phyloP scores from a whole-genome alignment of 1,140 invertebrate genomes.

The Streblospio benedicti region DNA sequence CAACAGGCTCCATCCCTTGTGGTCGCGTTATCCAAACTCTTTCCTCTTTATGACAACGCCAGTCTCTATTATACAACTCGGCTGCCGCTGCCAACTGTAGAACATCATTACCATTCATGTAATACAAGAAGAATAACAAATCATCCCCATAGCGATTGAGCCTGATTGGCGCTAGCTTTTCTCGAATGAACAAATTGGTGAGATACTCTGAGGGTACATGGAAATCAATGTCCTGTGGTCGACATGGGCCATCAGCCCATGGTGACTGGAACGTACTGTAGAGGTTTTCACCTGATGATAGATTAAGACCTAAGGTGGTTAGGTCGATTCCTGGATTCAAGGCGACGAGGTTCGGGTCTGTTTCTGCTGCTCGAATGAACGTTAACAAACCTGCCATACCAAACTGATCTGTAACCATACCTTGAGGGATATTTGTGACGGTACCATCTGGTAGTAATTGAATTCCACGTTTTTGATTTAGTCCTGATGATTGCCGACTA shows the following conservation, averaged over 20 bases:
- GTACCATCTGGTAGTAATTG: too few relatives aligned
- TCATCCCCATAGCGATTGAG: slow-evolving; percentile 96
- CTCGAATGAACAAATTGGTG: slow-evolving; percentile 65
- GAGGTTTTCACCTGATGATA: too few relatives aligned
- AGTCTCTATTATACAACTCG: slow-evolving; percentile 96
- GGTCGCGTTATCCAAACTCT: slow-evolving; percentile 98
- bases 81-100: slow-evolving; percentile 90
- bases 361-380: too few relatives aligned
- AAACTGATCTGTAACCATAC: too few relatives aligned
- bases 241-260: slow-evolving; percentile 92
- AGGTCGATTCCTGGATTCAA: too few relatives aligned
- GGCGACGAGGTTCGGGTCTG: too few relatives aligned
- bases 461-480: too few relatives aligned
- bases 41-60: slow-evolving; percentile 98
- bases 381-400: too few relatives aligned
- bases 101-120: slow-evolving; percentile 95
- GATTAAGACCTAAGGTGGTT: too few relatives aligned
- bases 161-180: slow-evolving; percentile 78
- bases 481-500: too few relatives aligned
- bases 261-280: slow-evolving; percentile 85
- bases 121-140: slow-evolving; percentile 97
- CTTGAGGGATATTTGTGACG: too few relatives aligned
- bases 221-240: slow-evolving; percentile 97
- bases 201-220: slow-evolving; percentile 97
- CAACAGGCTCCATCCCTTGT: slow-evolving; percentile 78